A percentile compares a stretch with the other conserved stretches of the same genome.
phyloP scores from a whole-genome alignment of 1,140 invertebrate genomes.

The Daktulosphaira vitifoliae region DNA sequence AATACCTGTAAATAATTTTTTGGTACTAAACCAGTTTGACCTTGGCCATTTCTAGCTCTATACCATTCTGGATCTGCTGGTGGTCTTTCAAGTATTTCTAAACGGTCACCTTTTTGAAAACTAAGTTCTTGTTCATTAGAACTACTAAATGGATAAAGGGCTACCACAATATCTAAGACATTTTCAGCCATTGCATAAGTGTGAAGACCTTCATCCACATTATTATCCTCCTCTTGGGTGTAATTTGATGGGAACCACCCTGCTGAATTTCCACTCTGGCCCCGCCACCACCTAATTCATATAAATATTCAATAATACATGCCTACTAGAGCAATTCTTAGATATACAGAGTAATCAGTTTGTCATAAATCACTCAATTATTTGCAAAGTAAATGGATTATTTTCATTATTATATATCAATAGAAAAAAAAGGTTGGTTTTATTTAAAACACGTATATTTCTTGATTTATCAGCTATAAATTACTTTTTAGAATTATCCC shows the following conservation, averaged over 20 bases:
- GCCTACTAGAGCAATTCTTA: no score
- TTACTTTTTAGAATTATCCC: no score
- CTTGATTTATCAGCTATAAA: no score
- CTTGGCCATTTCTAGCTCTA: slow-evolving; percentile 84
- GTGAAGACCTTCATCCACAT: slow-evolving; percentile 70
- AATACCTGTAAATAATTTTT: slow-evolving; percentile 81
- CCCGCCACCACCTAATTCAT: slow-evolving; percentile 83
- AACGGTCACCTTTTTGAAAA: slow-evolving; percentile 89
- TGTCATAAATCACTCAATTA: no score
- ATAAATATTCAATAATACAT: not conserved
- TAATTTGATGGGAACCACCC: slow-evolving; percentile 99
- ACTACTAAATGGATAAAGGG: slow-evolving; percentile 86
- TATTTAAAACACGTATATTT: no score
- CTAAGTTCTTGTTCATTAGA: slow-evolving; percentile 95
- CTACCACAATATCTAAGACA: slow-evolving; percentile 87
- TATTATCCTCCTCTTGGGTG: slow-evolving; percentile 74
- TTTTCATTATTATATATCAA: no score
- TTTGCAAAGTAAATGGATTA: no score
- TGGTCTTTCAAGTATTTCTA: slow-evolving; percentile 91
- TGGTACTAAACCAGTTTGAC: slow-evolving; percentile 86
- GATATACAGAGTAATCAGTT: no score
- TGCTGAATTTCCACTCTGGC: slow-evolving; percentile 68
- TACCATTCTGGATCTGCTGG: slow-evolving; percentile 96
- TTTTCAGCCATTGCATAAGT: slow-evolving; percentile 88
- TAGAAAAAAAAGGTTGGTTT: no score